Percentiles rank a stretch among this genome's conserved stretches.
Conservation (phyloP, 2,888 invertebrate species). For the Corythucha ciliata region DNA sequence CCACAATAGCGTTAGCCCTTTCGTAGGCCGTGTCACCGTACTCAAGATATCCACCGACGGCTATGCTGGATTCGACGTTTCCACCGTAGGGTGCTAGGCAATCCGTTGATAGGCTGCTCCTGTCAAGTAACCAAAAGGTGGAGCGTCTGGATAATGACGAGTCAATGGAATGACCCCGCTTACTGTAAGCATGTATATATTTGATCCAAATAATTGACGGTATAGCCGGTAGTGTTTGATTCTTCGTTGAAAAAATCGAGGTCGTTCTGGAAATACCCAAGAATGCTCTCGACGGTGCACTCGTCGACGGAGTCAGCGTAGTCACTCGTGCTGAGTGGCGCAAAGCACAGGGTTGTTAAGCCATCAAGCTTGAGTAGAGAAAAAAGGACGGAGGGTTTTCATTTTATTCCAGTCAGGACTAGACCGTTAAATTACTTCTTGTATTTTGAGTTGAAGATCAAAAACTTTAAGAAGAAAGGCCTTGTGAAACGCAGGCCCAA, state of each 20-base stretch:
- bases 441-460: slow-evolving; percentile 56
- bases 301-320: slow-evolving; percentile 44
- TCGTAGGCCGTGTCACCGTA: slow-evolving; percentile 44
- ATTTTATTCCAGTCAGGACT: background rate
- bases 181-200: slow-evolving; percentile 46
- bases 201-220: slow-evolving; percentile 46
- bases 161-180: slow-evolving; percentile 34
- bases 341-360: slow-evolving; percentile 67
- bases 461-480: slow-evolving; percentile 65
- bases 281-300: slow-evolving; percentile 73
- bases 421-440: slow-evolving; percentile 45
- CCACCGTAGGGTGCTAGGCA: slow-evolving; percentile 83
- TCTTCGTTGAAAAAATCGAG: slow-evolving; percentile 44
- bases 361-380: slow-evolving; percentile 34
- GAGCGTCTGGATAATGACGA: background rate
- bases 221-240: slow-evolving; percentile 27
- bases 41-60: slow-evolving; percentile 66
- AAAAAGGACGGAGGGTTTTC: background rate
- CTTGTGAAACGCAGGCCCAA: slow-evolving; percentile 71
- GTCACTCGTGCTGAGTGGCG: slow-evolving; percentile 52
- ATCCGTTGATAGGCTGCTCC: slow-evolving; percentile 48
- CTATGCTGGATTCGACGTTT: slow-evolving; percentile 73
- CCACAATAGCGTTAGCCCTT: slow-evolving; percentile 49
- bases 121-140: slow-evolving; percentile 37
- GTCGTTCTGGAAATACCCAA: slow-evolving; percentile 66